phyloP scores from a whole-genome alignment of 2,113 vertebrate genomes.

The Dipodomys spectabilis region DNA sequence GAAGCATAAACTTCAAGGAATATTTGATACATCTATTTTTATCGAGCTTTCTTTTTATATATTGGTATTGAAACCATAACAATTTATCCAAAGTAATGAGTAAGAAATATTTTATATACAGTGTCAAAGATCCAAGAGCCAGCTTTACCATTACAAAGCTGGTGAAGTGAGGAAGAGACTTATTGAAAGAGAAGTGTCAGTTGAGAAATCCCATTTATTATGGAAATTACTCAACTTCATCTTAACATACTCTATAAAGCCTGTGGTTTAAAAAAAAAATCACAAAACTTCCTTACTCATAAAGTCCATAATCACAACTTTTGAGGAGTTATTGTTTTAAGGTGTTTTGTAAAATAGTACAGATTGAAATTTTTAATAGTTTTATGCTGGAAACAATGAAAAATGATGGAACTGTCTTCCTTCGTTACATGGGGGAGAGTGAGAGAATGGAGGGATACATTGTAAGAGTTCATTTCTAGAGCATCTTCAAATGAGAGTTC shows the following conservation, averaged over 20 bases:
- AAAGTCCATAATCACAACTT: background rate
- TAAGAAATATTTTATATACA: conserved; percentile 50
- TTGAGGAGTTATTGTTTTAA: background rate
- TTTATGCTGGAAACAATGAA: background rate
- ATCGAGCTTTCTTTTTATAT: conserved; percentile 33
- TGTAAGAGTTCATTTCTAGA: conserved; percentile 6
- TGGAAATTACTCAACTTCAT: conserved; percentile 40
- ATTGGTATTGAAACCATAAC: conserved; percentile 44
- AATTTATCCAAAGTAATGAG: conserved; percentile 17
- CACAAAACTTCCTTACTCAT: background rate
- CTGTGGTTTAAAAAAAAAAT: background rate
- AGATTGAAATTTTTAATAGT: background rate
- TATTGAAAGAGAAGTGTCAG: conserved; percentile 4
- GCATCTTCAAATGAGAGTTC: background rate
- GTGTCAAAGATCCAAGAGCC: background rate
- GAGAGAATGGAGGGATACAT: background rate
- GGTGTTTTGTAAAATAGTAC: background rate
- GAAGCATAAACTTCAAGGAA: conserved; percentile 43
- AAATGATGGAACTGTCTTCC: background rate
- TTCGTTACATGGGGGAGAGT: background rate
- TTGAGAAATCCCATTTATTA: conserved; percentile 42
- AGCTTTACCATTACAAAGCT: background rate
- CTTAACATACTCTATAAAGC: conserved; percentile 9
- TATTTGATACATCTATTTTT: conserved; percentile 20
- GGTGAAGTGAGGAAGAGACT: background rate